phyloP scores from a whole-genome alignment of 2,797 vertebrate genomes.

The Zalophus californianus region DNA sequence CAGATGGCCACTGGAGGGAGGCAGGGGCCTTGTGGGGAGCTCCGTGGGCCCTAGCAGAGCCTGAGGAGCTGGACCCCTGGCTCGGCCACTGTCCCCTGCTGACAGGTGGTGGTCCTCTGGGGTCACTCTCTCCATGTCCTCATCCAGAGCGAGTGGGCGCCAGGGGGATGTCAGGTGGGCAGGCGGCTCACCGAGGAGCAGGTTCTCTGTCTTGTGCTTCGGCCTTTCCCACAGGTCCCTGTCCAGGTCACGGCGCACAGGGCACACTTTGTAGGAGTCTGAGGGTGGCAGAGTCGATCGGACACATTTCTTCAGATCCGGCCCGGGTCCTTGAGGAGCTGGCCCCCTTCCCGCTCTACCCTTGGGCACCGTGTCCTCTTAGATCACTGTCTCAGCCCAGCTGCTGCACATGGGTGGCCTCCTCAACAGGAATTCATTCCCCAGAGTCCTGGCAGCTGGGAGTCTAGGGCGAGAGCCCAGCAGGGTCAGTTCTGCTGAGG shows the following conservation, averaged over 20 bases:
- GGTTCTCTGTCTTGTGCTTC: neutral
- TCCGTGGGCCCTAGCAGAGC: neutral
- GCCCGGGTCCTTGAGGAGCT: neutral
- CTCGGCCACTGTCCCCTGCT: neutral
- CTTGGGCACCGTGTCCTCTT: fast-evolving
- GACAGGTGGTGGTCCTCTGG: fast-evolving
- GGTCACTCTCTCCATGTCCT: neutral
- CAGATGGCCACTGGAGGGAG: neutral
- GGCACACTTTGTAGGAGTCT: fast-evolving
- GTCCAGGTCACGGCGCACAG: neutral
- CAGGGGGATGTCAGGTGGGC: neutral
- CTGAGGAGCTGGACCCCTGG: neutral
- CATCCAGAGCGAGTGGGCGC: fast-evolving
- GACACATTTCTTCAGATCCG: fast-evolving
- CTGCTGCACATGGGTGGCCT: fast-evolving
- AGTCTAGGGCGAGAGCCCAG: too few relatives aligned
- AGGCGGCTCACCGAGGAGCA: neutral
- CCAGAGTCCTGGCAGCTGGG: too few relatives aligned
- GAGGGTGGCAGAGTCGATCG: neutral
- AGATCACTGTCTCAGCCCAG: neutral
- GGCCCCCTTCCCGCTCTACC: fast-evolving
- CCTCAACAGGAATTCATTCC: neutral
- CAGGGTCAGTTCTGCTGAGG: neutral
- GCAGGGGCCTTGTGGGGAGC: neutral
- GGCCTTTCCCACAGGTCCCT: neutral